Evolutionary conservation across 1,140 invertebrate species (phyloP).

Genomic region (Rhagoletis zephyria): DNA sequence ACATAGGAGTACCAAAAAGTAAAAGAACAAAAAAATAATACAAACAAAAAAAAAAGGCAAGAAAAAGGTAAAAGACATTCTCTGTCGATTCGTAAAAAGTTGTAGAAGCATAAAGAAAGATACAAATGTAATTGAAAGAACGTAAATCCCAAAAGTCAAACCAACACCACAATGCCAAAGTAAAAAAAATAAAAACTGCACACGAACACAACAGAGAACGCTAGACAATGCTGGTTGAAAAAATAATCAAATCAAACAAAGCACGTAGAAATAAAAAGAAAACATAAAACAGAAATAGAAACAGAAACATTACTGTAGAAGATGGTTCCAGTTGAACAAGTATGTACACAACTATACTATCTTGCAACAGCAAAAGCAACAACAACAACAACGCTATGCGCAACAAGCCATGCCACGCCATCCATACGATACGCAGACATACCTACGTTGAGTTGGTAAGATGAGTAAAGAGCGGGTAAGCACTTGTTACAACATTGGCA

Average conservation of each 20-base stretch:
- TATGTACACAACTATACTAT: not conserved
- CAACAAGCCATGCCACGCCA: not conserved
- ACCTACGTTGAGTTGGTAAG: not conserved
- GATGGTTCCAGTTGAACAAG: constrained; percentile 4
- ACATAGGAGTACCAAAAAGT: not conserved
- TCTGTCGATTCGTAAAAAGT: not conserved
- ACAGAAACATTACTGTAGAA: not conserved
- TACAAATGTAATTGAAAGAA: constrained; percentile 24
- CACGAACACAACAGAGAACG: not conserved
- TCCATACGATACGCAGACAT: not conserved
- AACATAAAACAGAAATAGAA: not conserved
- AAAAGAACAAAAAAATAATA: not conserved
- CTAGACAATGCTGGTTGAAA: not conserved
- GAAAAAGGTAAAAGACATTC: not conserved
- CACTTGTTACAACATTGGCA: not conserved
- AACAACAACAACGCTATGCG: not conserved
- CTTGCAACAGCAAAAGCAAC: not conserved
- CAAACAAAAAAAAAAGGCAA: not conserved
- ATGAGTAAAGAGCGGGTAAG: not conserved
- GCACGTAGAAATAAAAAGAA: not conserved
- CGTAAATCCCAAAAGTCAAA: constrained; percentile 18
- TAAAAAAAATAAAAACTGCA: not conserved
- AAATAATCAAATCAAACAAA: not conserved
- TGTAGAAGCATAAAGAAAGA: not conserved
- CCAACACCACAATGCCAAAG: not conserved